These are phyloP conservation scores for Beroe ovata DNA, from an alignment of 37 sponge, comb jelly and placozoan species.

Conservation along the genomic window DNA sequence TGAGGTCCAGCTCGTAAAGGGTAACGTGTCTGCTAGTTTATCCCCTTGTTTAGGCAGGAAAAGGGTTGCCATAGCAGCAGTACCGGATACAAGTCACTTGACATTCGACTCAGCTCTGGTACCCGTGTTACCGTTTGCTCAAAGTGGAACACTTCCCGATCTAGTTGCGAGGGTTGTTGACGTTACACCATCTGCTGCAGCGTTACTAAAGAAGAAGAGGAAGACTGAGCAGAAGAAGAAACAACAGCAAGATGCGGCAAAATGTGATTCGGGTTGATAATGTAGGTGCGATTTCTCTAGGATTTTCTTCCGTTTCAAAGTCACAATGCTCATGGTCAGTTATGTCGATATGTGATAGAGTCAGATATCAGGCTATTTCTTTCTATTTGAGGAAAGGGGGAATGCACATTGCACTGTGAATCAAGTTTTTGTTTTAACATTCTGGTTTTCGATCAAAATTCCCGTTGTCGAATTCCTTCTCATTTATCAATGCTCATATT, in stretches of 20 bases:
- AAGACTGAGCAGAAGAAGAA: slow-evolving; percentile 1
- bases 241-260: slow-evolving; percentile 2
- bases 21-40: not conserved
- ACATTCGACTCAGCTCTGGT: not conserved
- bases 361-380: no score
- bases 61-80: not conserved
- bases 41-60: slow-evolving; percentile 30
- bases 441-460: no score
- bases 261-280: slow-evolving; percentile 1
- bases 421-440: no score
- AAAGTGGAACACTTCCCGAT: not conserved
- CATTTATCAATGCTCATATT: no score
- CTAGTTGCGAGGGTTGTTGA: slow-evolving; percentile 2
- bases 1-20: not conserved
- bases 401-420: no score
- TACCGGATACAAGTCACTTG: not conserved
- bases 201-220: not conserved
- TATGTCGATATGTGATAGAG: no score
- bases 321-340: no score
- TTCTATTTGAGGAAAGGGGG: no score
- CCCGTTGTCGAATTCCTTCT: no score
- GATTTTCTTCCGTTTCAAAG: no score
- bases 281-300: no score
- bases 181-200: slow-evolving; percentile 9
- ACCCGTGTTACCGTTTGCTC: not conserved